Base-by-base conservation (phyloP, 2,888 invertebrate species). In the Asteroscopus sphinx region DNA sequence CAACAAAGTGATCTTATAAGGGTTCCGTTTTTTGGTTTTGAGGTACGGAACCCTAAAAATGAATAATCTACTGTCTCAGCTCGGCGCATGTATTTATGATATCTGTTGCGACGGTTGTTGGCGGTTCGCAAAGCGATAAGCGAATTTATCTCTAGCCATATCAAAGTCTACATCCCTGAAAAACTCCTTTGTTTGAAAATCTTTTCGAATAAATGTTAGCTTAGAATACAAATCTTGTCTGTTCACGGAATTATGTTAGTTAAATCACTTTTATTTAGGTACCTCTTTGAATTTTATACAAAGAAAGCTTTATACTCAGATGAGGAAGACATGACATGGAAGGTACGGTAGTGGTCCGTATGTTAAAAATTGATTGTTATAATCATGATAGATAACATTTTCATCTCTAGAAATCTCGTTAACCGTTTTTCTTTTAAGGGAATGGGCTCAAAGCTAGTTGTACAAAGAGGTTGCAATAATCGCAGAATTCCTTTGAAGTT, bases 41-140 rank as follows among this genome's bases (percentile, higher is more conserved):
- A n/a, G n/a, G n/a, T n/a, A n/a, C n/a, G n/a, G n/a, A n/a, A n/a
- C n/a, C n/a, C n/a, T 41, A 25, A 36, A 55, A 36, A 9, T 16
- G 36, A 41, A 30, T 42, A 28, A 41, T 47, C 36, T 28, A 48
- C 39, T 32, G 32, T 32, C 30, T 45, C 12, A 21, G 25, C n/a
- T n/a, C n/a, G n/a, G n/a, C n/a, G n/a, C 21, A 53, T 55, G 36
- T 41, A 55, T 48, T 55, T 55, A 15, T 25, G 30, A 41, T 36
- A 54, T 28, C 40, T 54, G 35, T 33, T 40, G 26, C 21, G 35
- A 35, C 41, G n/a, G 8, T 42, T 13, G 48, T 28, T 48, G 21
- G 37, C 30, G 41, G 53, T 42, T 48, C 30, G 15, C 25, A 32
- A 48, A 48, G 16, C 47, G 41, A 36, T 36, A 42, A 35, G 41